Evolutionary conservation across 2,888 invertebrate genomes (phyloP).

Genomic region (Thymelicus sylvestris): DNA sequence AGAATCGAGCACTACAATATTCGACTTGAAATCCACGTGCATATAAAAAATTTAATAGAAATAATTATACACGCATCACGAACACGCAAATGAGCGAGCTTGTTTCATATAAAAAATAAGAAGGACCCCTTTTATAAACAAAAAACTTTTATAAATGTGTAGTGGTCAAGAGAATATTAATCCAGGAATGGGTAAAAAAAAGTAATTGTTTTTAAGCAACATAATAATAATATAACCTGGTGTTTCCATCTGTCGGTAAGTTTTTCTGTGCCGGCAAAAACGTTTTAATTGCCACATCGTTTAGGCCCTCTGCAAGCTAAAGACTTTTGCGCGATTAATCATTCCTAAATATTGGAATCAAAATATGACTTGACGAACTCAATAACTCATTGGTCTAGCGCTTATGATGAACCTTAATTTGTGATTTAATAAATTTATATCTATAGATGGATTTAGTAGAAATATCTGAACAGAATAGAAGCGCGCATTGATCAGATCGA

Average conservation of each 20-base stretch:
- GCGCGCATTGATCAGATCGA: conserved; percentile 5
- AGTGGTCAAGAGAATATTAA: conserved; percentile 11
- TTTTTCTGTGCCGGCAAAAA: conserved; percentile 22
- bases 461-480: conserved; percentile 15
- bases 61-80: too few relatives aligned
- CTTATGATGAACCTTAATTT: not conserved
- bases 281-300: conserved; percentile 12
- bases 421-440: not conserved
- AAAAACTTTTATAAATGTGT: too few relatives aligned
- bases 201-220: conserved; percentile 16
- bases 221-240: conserved; percentile 11
- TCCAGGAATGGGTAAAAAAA: conserved; percentile 9
- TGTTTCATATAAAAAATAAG: too few relatives aligned
- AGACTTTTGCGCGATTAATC: not conserved
- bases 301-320: conserved; percentile 2
- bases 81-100: too few relatives aligned
- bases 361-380: not conserved
- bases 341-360: not conserved
- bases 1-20: too few relatives aligned
- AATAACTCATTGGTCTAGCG: not conserved
- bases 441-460: conserved; percentile 6
- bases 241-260: conserved; percentile 2
- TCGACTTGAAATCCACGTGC: too few relatives aligned
- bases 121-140: not conserved
- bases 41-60: too few relatives aligned